Evolutionary conservation across 2,113 vertebrate species (phyloP).

Genomic region (Alethe castanea): DNA sequence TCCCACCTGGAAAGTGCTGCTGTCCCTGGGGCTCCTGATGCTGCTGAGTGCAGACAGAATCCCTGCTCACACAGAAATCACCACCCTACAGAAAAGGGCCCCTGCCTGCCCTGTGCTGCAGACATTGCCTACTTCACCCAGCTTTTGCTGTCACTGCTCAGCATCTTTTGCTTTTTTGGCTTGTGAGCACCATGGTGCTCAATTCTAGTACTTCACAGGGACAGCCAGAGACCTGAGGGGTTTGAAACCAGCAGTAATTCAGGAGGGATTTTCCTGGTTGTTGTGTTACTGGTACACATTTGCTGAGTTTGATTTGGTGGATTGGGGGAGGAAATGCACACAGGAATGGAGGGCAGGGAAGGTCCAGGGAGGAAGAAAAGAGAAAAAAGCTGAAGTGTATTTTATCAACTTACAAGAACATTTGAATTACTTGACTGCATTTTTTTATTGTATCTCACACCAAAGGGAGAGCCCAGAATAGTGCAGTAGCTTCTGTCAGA

Average conservation of each 20-base stretch:
- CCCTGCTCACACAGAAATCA: background rate
- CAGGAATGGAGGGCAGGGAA: background rate
- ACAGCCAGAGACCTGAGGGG: background rate
- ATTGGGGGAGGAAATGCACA: background rate
- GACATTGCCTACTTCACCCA: fast-evolving
- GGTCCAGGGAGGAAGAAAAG: background rate
- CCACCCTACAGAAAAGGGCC: fast-evolving
- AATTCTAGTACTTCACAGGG: background rate
- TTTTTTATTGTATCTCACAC: background rate
- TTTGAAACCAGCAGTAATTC: background rate
- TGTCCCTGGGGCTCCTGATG: background rate
- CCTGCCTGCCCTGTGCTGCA: background rate
- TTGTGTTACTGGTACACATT: background rate
- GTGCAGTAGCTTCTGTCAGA: background rate
- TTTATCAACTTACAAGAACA: background rate
- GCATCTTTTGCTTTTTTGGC: background rate
- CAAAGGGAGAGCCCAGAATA: background rate
- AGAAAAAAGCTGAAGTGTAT: background rate
- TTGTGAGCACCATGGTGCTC: background rate
- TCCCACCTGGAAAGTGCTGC: background rate
- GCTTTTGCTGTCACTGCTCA: background rate
- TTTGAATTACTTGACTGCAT: background rate
- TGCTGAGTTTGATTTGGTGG: background rate
- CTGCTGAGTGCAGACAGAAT: background rate
- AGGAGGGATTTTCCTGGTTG: background rate